These are phyloP conservation scores for Creontiades dilutus DNA, from an alignment of 2,888 invertebrate genomes.

Conservation along the genomic window DNA sequence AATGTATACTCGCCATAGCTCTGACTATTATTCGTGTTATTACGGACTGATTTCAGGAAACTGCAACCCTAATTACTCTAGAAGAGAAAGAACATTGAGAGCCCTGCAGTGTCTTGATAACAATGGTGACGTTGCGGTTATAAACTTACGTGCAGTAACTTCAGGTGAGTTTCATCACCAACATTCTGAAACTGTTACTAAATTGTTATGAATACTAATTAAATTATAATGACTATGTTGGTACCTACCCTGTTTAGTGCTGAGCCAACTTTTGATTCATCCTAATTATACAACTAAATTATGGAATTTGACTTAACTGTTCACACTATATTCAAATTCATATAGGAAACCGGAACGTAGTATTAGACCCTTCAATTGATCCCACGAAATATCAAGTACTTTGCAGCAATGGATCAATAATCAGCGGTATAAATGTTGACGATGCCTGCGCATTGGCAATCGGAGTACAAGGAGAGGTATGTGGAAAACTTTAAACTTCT, in stretches of 20 bases:
- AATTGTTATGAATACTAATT: too few species aligned
- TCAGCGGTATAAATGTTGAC: conserved; percentile 80
- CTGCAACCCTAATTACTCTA: conserved; percentile 45
- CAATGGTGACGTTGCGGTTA: conserved; percentile 66
- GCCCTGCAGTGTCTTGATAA: conserved; percentile 68
- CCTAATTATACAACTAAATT: neutral
- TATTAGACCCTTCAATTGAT: conserved; percentile 67
- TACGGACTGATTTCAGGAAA: conserved; percentile 41
- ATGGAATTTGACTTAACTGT: too few species aligned
- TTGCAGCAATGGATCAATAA: conserved; percentile 82
- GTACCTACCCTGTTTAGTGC: neutral
- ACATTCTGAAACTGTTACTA: neutral
- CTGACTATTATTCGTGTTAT: neutral
- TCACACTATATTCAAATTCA: neutral
- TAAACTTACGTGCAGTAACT: conserved; percentile 57
- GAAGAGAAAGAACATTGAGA: conserved; percentile 55
- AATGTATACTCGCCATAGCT: too few species aligned
- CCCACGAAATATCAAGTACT: conserved; percentile 80
- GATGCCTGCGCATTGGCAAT: conserved; percentile 76
- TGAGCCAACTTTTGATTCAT: neutral
- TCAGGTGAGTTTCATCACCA: conserved; percentile 35
- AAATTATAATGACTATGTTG: neutral
- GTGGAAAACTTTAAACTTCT: too few species aligned
- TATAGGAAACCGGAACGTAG: conserved; percentile 25
- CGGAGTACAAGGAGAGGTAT: conserved; percentile 76